These are phyloP conservation scores for Siniperca obscura DNA, from an alignment of 2,797 vertebrate genomes.

Conservation along the genomic window DNA sequence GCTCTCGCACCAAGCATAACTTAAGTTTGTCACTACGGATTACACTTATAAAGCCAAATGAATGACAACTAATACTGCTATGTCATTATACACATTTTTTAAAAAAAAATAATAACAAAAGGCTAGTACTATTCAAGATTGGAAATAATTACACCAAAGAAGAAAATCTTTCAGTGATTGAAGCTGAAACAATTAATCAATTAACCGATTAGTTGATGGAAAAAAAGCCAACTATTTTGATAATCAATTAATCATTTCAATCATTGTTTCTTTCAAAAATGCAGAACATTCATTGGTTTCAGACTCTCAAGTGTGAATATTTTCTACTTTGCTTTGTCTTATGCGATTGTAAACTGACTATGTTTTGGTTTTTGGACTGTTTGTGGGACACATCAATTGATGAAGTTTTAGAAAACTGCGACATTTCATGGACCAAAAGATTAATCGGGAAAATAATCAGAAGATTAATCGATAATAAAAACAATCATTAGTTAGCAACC, in stretches of 20 bases:
- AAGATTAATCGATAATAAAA: background rate
- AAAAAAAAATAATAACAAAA: background rate
- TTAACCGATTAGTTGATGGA: no score
- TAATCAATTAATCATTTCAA: no score
- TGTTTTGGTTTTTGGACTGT: background rate
- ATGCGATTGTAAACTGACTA: background rate
- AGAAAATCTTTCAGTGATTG: background rate
- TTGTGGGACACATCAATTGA: background rate
- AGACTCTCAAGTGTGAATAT: background rate
- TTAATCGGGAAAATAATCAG: background rate
- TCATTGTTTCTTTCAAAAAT: background rate
- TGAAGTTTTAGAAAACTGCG: background rate
- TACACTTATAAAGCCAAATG: background rate
- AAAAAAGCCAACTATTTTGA: no score
- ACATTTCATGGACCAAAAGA: background rate
- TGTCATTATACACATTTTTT: background rate
- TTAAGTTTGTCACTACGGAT: slow-evolving; percentile 20
- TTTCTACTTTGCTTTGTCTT: background rate
- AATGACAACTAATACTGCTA: background rate
- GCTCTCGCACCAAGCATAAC: slow-evolving; percentile 19
- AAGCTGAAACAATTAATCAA: no score
- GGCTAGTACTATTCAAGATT: background rate
- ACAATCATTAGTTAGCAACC: background rate
- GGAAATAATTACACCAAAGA: background rate
- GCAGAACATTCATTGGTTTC: background rate